These are phyloP conservation scores for Nematostella vectensis DNA, from an alignment of 92 coral and sea anemone genomes.

Conservation along the genomic window DNA sequence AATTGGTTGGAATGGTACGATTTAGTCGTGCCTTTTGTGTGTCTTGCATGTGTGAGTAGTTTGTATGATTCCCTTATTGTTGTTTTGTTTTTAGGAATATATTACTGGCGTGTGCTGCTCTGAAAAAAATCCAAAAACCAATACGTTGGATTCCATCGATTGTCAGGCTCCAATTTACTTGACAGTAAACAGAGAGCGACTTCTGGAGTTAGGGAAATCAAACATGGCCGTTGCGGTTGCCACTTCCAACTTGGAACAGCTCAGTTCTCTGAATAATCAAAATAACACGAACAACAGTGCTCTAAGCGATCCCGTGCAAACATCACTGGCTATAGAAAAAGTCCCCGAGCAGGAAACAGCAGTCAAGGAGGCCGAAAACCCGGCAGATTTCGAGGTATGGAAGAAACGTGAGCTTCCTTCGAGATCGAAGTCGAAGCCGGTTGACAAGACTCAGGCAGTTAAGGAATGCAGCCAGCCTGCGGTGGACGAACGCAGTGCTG, in stretches of 20 bases:
- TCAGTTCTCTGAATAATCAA: neutral
- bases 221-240: constrained; percentile 51
- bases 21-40: neutral
- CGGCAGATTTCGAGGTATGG: neutral
- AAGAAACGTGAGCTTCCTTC: neutral
- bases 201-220: constrained; percentile 39
- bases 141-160: constrained; percentile 38
- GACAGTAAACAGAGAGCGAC: constrained; percentile 21
- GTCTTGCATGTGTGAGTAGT: neutral
- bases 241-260: constrained; percentile 19
- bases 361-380: constrained; percentile 14
- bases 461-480: constrained; percentile 1
- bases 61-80: neutral
- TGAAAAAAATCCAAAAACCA: constrained; percentile 10
- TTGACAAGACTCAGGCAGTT: neutral
- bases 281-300: neutral
- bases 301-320: neutral
- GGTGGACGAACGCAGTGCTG: neutral
- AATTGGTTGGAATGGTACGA: neutral
- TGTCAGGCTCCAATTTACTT: constrained; percentile 31
- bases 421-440: neutral
- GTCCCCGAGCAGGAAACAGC: constrained; percentile 12
- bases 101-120: constrained; percentile 61
- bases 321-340: constrained; percentile 2
- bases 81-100: constrained; percentile 65